Conservation (phyloP, 2,797 vertebrate species). For the Brachyrhaphis roseni region DNA sequence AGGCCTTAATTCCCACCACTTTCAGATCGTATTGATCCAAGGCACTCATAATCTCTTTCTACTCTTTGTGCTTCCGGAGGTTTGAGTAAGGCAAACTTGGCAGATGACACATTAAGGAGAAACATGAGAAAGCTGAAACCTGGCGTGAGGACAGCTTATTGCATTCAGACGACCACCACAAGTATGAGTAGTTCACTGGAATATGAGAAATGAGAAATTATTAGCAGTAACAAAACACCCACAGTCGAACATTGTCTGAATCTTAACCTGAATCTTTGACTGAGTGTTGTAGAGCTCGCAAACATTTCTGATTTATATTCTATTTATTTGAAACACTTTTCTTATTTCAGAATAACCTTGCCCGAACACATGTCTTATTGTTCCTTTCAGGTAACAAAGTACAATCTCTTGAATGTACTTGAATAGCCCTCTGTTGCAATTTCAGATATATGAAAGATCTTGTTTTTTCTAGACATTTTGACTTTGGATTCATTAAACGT, state of each 20-base stretch:
- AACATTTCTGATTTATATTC: background rate
- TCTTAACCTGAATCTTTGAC: background rate
- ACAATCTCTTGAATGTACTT: background rate
- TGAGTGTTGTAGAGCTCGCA: background rate
- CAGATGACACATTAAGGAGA: constrained; percentile 26
- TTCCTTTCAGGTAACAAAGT: background rate
- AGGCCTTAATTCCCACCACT: constrained; percentile 37
- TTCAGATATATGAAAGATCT: background rate
- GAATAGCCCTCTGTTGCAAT: background rate
- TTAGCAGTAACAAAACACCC: constrained; percentile 22
- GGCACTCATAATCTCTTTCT: constrained; percentile 53
- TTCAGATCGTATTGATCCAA: constrained; percentile 60
- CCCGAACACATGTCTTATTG: background rate
- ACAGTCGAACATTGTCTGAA: constrained; percentile 2
- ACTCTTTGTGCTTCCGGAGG: constrained; percentile 50
- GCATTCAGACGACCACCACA: constrained; percentile 20
- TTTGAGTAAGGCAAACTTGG: constrained; percentile 36
- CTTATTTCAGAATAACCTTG: background rate
- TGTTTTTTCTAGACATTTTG: background rate
- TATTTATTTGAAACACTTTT: background rate
- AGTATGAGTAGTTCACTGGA: constrained; percentile 38
- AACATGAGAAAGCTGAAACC: constrained; percentile 19
- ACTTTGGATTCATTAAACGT: background rate
- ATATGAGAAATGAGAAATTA: constrained; percentile 37
- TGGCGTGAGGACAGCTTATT: constrained; percentile 42